Conservation (phyloP, 2,888 invertebrate genomes). For the Anodontia alba region DNA sequence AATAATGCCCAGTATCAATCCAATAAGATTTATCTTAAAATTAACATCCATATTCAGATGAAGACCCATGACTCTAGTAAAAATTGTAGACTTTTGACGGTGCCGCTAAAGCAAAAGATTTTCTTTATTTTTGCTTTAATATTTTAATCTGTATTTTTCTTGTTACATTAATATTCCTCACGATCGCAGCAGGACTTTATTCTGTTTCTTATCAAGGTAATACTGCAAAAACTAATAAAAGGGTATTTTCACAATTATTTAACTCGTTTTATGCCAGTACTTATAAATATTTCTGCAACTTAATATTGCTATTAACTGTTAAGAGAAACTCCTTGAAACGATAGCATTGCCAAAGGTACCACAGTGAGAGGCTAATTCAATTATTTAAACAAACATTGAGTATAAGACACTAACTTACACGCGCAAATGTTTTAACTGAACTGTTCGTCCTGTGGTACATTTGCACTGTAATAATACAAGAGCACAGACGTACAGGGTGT, state of each 20-base stretch:
- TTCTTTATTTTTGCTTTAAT: too few relatives aligned
- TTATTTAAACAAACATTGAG: constrained; percentile 7
- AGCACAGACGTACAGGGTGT: not conserved
- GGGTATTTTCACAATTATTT: not conserved
- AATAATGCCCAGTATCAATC: constrained; percentile 17
- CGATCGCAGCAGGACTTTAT: too few relatives aligned
- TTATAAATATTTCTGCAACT: constrained; percentile 8
- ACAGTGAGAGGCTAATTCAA: not conserved
- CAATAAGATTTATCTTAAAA: constrained; percentile 21
- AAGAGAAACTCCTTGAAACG: constrained; percentile 14
- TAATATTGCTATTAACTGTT: constrained; percentile 19
- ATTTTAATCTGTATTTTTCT: too few relatives aligned
- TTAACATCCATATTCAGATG: not conserved
- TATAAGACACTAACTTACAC: constrained; percentile 16
- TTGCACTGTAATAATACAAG: too few relatives aligned
- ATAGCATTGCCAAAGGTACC: not conserved
- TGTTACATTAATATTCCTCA: too few relatives aligned
- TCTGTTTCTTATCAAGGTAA: too few relatives aligned
- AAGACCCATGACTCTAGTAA: not conserved
- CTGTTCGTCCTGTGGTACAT: too few relatives aligned
- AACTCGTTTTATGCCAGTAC: not conserved
- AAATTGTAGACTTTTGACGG: too few relatives aligned
- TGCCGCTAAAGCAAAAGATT: too few relatives aligned
- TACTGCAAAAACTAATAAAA: too few relatives aligned
- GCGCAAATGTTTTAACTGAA: not conserved